Percentiles rank a stretch among this genome's conserved stretches.
phyloP scores from a whole-genome alignment of 2,113 vertebrate genomes.

The Petroica traversi region DNA sequence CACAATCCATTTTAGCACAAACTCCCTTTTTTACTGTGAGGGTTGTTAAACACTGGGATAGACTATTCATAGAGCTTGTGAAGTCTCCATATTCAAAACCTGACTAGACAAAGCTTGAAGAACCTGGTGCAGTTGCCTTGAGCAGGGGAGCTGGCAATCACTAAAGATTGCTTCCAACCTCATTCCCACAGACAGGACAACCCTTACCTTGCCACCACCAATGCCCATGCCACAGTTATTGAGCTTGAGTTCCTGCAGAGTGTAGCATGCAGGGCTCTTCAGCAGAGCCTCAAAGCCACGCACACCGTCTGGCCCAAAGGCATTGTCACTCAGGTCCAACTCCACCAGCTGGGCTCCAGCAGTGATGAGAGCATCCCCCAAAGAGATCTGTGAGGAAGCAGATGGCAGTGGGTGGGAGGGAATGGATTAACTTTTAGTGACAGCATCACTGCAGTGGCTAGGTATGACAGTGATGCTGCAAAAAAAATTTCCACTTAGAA shows the following conservation, averaged over 20 bases:
- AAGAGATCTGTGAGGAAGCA: slow-evolving; percentile 80
- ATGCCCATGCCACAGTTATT: slow-evolving; percentile 99
- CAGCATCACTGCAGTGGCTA: background rate
- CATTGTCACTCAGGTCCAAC: slow-evolving; percentile 95
- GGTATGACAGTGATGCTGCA: background rate
- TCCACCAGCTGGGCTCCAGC: slow-evolving; percentile 88
- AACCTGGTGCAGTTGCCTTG: background rate
- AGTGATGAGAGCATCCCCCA: slow-evolving; percentile 87
- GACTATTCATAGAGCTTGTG: background rate
- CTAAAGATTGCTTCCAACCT: background rate
- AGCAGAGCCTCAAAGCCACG: slow-evolving; percentile 90
- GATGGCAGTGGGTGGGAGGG: background rate
- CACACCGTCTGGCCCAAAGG: slow-evolving; percentile 96
- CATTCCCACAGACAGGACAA: background rate
- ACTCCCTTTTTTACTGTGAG: background rate
- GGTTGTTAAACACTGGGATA: background rate
- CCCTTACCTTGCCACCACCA: slow-evolving; percentile 90
- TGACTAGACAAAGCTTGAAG: background rate
- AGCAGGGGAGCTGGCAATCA: background rate
- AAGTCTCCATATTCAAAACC: background rate
- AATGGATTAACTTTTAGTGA: background rate
- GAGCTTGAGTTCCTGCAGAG: slow-evolving; percentile 87
- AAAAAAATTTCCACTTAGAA: background rate
- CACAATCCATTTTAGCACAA: background rate
- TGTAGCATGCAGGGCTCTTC: slow-evolving; percentile 87